Conservation (phyloP, 2,113 vertebrate genomes). For the Leptobrachium leishanense region DNA sequence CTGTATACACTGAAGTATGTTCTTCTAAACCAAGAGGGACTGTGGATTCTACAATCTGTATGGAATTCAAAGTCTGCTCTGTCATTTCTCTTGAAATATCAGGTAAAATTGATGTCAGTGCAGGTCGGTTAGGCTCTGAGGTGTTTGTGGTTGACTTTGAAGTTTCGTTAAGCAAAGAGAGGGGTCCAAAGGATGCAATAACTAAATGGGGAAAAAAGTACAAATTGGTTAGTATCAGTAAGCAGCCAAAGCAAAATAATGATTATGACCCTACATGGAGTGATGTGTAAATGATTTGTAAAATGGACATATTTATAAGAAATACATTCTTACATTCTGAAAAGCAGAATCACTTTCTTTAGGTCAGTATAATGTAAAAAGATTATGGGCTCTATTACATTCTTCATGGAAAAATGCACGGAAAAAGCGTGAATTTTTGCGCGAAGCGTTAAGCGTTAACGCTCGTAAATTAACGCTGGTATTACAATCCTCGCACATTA, state of each 20-base stretch:
- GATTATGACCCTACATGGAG: too few relatives aligned
- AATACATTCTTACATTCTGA: too few relatives aligned
- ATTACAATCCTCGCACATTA: too few relatives aligned
- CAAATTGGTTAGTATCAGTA: background rate
- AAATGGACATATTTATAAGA: too few relatives aligned
- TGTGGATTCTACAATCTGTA: background rate
- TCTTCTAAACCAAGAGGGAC: background rate
- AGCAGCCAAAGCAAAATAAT: background rate
- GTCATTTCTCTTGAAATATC: background rate
- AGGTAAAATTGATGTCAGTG: background rate
- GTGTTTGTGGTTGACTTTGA: background rate
- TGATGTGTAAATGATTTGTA: background rate
- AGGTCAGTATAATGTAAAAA: too few relatives aligned
- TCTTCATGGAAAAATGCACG: too few relatives aligned
- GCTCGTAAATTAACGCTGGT: too few relatives aligned
- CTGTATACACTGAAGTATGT: too few relatives aligned
- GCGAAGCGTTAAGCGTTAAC: too few relatives aligned
- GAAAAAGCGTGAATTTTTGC: too few relatives aligned
- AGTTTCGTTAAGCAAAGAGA: background rate
- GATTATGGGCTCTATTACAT: too few relatives aligned
- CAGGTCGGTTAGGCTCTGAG: background rate
- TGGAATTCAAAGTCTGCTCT: background rate
- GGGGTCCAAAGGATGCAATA: background rate
- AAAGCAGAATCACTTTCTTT: too few relatives aligned
- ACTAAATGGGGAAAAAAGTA: constrained; percentile 5